These are phyloP conservation scores for Cardinalis cardinalis DNA, from an alignment of 2,113 vertebrate species.

Conservation along the genomic window DNA sequence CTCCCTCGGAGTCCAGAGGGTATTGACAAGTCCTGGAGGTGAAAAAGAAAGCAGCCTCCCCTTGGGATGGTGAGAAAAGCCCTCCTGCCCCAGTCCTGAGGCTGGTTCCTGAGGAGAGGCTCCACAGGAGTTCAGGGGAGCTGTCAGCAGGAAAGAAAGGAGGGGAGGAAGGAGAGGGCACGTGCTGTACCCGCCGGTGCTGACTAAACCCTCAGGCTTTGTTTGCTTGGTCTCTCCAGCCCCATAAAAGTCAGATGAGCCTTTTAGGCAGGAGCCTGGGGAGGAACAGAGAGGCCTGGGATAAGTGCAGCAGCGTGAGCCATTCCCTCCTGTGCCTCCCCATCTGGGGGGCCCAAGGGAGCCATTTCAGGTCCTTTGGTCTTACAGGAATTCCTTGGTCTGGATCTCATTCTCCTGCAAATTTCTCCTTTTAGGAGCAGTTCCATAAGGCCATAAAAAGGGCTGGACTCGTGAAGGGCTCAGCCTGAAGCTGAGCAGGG, in stretches of 20 bases:
- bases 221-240: constrained; percentile 6
- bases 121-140: fast-evolving
- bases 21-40: background rate
- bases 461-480: background rate
- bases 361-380: background rate
- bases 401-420: background rate
- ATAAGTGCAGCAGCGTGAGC: background rate
- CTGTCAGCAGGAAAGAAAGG: background rate
- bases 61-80: background rate
- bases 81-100: background rate
- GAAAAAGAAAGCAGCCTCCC: background rate
- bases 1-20: background rate
- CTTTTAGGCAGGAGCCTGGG: background rate
- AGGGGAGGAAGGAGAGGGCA: background rate
- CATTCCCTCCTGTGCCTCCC: background rate
- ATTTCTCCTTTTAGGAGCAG: background rate
- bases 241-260: constrained; percentile 26
- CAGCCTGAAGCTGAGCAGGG: background rate
- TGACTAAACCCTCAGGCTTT: constrained; percentile 24
- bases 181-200: background rate
- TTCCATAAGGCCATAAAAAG: background rate
- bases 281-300: background rate
- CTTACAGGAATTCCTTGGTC: background rate
- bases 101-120: background rate
- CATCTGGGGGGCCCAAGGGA: background rate